Evolutionary conservation across 2,888 invertebrate genomes (phyloP), one percentile per base, ranked within the genome.

Genomic region (Harmothoe impar): DNA sequence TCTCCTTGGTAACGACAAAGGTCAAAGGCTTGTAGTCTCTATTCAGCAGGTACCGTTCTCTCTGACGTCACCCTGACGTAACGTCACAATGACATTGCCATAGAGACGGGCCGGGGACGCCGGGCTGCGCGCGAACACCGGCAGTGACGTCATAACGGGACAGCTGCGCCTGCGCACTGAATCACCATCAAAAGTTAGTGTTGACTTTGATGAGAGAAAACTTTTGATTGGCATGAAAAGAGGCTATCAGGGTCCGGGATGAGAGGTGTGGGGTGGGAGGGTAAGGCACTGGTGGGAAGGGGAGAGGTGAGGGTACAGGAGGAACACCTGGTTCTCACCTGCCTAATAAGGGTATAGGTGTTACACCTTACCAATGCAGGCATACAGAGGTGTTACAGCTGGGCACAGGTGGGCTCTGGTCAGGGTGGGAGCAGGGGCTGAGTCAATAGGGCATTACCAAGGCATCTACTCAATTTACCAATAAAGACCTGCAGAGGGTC

Each of bases 211-310:
- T 81, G 81, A 81, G 81, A 77, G 43, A 23, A 43, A 23, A 81
- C 81, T 81, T 81, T 81, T 81, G 81, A 81, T 81, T 81, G 81
- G 81, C 43, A 81, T 81, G 81, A 81, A 81, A 81, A 81, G 81
- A 81, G 35, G 81, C 81, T 35, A 81, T 81, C 81, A 81, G 81
- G 20, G 43, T 35, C 35, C 7, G 33, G 81, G 20, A 35, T 35
- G 81, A 10, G 29, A 23, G 81, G 43, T 81, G 81, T 33, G 33
- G 81, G 20, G 81, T 15, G 81, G 81, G 31, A 31, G 23, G 25
- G 81, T 81, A 81, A 81, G 81, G 20, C 81, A 81, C 81, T 81
- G 81, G 43, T 43, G 3, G 12, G 0, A 1, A 35, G n/a, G 0
- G 12, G 81, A 81, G 81, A 43, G 81, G 20, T 81, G 43, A 1